These are phyloP conservation scores for Tetragonula clypearis DNA, from an alignment of 1,140 invertebrate genomes.

Conservation along the genomic window DNA sequence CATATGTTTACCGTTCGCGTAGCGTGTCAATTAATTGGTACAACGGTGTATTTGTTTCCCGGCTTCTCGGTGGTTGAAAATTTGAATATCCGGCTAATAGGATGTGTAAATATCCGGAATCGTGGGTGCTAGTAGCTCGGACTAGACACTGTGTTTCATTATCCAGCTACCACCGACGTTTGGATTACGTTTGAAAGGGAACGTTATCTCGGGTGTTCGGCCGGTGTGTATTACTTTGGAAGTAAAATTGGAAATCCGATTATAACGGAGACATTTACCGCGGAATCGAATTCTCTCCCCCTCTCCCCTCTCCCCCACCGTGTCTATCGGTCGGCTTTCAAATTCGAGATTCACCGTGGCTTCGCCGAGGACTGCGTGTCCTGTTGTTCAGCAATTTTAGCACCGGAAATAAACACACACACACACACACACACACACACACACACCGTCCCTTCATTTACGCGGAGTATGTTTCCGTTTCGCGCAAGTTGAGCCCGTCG, in stretches of 20 bases:
- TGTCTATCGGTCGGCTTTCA: background rate
- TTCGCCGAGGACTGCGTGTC: no score
- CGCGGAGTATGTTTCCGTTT: no score
- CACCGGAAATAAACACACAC: no score
- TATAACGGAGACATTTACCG: background rate
- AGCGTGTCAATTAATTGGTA: background rate
- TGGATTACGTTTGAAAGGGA: conserved; percentile 3
- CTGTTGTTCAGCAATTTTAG: no score
- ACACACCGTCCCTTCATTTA: no score
- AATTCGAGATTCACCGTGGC: background rate
- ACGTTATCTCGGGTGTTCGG: background rate
- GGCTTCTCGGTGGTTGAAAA: background rate
- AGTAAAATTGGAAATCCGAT: background rate
- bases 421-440: no score
- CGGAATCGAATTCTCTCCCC: background rate
- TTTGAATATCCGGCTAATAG: conserved; percentile 24
- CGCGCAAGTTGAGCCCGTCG: no score
- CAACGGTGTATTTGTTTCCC: conserved; percentile 7
- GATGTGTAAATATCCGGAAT: conserved; percentile 14
- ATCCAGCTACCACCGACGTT: background rate
- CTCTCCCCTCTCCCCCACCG: no score
- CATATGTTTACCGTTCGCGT: background rate
- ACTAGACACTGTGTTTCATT: background rate
- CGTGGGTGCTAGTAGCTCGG: background rate
- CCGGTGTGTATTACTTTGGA: background rate